Evolutionary conservation across 2,113 vertebrate species (phyloP), one percentile per base, ranked within the genome.

Genomic region (Nyctereutes procyonoides): DNA sequence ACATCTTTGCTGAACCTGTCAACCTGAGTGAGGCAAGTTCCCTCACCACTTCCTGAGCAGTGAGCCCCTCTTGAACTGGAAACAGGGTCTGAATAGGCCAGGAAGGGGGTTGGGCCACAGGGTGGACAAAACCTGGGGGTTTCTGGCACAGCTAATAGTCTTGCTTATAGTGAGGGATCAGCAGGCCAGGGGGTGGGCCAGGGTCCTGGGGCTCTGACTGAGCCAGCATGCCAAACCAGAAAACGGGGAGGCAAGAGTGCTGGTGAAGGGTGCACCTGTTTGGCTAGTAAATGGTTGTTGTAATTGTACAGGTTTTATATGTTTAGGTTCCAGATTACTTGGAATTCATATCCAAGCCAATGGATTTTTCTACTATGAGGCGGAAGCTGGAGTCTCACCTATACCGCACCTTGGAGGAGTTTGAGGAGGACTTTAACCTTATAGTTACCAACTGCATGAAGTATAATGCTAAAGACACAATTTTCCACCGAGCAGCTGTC

Each of bases 321-420:
- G 98, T 98, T 98, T 98, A 99, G 99, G 99, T 99, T 97, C 99
- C 99, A 98, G 99, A 99, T 99, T 99, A 99, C 98, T 98, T 99
- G 98, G 99, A 99, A 99, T 99, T 99, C 98, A 99, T 99, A 98
- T 99, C 98, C 98, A 99, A 99, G 97, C 99, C 99, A 97, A 99
- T 99, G 99, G 99, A 99, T 99, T 99, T 99, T 99, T 99, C 99
- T 98, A 99, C 99, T 94, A 99, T 99, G 99, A 99, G 99, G 97
- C 98, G 98, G 97, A 99, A 99, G 98, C 98, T 99, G 98, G 99
- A 99, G 97, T 99, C 99, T 95, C 99, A 99, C 93, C 98, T 99
- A 93, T 99, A 99, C 98, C 98, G 96, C 98, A 99, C 99, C 14
- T 98, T 99, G 98, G 99, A 99, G 96, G 99, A 99, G 90, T 99